These are phyloP conservation scores for Eupsilia transversa DNA, from an alignment of 2,888 invertebrate genomes.

Conservation along the genomic window DNA sequence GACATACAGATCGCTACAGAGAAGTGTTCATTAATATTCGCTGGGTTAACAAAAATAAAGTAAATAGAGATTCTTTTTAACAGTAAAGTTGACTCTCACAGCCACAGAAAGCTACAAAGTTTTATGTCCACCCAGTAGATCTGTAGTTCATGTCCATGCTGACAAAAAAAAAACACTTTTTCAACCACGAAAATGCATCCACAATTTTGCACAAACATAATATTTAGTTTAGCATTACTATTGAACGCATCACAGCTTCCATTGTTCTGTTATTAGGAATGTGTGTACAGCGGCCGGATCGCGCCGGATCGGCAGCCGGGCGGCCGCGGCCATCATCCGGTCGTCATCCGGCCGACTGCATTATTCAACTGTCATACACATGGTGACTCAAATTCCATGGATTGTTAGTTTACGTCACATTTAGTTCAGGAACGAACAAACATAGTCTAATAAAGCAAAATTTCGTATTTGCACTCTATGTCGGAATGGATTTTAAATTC, in stretches of 20 bases:
- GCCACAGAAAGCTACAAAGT: neutral
- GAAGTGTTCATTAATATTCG: neutral
- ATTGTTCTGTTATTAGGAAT: conserved; percentile 55
- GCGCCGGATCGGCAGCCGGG: conserved; percentile 1
- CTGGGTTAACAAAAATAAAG: neutral
- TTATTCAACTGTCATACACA: conserved; percentile 61
- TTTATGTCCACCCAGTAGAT: neutral
- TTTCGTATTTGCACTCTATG: conserved; percentile 59
- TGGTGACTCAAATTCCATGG: conserved; percentile 41
- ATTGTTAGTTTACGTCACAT: conserved; percentile 62
- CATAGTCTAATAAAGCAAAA: conserved; percentile 62
- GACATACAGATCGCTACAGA: no score
- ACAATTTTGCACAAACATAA: conserved; percentile 37
- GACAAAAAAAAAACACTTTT: conserved; percentile 11
- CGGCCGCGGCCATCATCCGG: neutral
- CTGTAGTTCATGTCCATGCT: neutral
- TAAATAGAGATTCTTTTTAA: neutral
- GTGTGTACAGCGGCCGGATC: conserved; percentile 41
- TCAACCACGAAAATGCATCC: conserved; percentile 11
- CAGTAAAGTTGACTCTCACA: neutral
- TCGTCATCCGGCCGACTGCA: conserved; percentile 52
- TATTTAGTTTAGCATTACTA: conserved; percentile 62
- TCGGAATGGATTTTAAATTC: conserved; percentile 46
- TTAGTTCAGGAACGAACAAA: conserved; percentile 61
- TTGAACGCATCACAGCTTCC: conserved; percentile 47